Percentiles rank a stretch among this genome's conserved stretches.
Evolutionary conservation across 2,113 vertebrate genomes (phyloP).

Genomic region (Henicopernis longicauda): DNA sequence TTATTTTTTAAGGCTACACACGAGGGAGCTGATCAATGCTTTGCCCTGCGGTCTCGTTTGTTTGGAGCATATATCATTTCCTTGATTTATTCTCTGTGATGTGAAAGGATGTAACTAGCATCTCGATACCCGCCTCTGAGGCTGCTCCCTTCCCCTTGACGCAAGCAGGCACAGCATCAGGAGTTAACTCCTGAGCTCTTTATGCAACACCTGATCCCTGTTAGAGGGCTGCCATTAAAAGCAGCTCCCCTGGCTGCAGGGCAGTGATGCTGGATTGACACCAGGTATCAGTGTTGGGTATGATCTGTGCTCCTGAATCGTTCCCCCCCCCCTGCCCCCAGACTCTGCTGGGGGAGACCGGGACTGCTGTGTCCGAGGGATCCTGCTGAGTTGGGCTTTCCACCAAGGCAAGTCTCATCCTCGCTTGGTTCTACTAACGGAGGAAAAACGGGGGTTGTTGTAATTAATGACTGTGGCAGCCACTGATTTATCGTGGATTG

Average conservation of each 20-base stretch:
- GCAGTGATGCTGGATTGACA: neutral
- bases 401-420: neutral
- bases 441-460: neutral
- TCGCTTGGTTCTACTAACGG: fast-evolving
- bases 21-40: neutral
- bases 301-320: neutral
- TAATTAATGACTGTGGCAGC: neutral
- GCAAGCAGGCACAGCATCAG: neutral
- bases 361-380: fast-evolving
- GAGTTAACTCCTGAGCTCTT: neutral
- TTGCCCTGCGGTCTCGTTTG: neutral
- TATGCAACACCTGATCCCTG: neutral
- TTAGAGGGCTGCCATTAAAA: neutral
- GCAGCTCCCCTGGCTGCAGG: neutral
- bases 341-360: neutral
- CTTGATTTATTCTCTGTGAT: neutral
- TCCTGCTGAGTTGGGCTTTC: neutral
- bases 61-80: neutral
- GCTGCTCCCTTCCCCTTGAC: neutral
- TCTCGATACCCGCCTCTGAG: neutral
- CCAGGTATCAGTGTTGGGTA: fast-evolving
- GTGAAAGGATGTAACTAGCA: neutral
- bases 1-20: neutral
- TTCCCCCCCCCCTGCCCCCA: too few species aligned
- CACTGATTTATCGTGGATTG: neutral